Base-by-base conservation (phyloP, 2,797 vertebrate species). In the Peromyscus aztecus region DNA sequence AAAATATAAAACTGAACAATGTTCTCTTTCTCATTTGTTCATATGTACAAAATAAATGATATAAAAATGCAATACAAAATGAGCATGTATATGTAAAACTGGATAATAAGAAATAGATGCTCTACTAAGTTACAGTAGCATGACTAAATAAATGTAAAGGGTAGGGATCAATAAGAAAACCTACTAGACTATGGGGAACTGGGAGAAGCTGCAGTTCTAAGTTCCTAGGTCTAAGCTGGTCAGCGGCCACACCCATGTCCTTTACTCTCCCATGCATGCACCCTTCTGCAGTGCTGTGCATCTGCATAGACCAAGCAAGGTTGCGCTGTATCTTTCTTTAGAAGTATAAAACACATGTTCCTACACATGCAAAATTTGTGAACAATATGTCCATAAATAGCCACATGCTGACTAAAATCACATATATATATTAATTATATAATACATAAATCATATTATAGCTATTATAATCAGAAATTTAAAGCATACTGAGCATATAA, bases 11-110 rank as follows among this genome's bases (percentile, higher is more conserved):
- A 89, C 5, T 85, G 40, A 81, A 84, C 49, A 43, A 80, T 12
- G 23, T 10, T 19, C 76, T 75, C 49, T 67, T 95, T 80, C n/a
- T 85, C n/a, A 90, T 13, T 95, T 95, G 81, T n/a, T 69, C 59
- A 37, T 81, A 49, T 67, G 11, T 55, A 57, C 24, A 57, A 43
- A 21, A 27, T 76, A 67, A 78, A 55, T 80, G 34, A 57, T 24
- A 67, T 86, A 31, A 88, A 49, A 84, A 71, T 69, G 2, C 61
- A 76, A 80, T 37, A 40, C 34, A 90, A 89, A 5, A 91, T 59
- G 82, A 46, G 61, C 19, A 69, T 1, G 6, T 6, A 81, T 19
- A 80, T 52, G 0, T 55, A 93, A 23, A 94, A 87, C 31, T 91
- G 77, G 85, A 49, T 31, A 77, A 86, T 75, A 73, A 65, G 63